phyloP scores from a whole-genome alignment of 2,113 vertebrate species.

The Elephantulus edwardii region DNA sequence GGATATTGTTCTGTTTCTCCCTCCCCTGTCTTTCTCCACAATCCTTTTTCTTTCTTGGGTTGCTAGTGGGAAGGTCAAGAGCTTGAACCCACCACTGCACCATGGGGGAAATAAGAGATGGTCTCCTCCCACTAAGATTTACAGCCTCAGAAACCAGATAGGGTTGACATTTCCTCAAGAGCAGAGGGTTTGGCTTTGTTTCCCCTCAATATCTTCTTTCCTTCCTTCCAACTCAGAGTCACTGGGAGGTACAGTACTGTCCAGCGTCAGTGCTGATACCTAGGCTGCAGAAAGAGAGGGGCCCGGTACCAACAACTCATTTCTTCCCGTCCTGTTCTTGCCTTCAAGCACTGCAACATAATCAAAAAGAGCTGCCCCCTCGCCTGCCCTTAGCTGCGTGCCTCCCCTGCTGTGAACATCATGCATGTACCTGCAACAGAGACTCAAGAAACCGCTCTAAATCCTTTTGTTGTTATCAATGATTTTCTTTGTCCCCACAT shows the following conservation, averaged over 20 bases:
- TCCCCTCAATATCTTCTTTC: not conserved
- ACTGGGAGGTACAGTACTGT: not conserved
- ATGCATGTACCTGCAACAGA: not conserved
- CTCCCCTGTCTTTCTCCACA: not conserved
- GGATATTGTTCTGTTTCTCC: not conserved
- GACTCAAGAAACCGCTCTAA: not conserved
- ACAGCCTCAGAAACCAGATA: no score
- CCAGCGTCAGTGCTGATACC: not conserved
- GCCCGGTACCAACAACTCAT: not conserved
- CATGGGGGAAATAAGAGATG: no score
- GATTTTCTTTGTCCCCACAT: no score
- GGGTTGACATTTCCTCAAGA: no score
- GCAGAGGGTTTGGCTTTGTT: no score
- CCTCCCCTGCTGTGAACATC: not conserved
- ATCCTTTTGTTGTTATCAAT: no score
- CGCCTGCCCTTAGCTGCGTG: not conserved
- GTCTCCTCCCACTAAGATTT: no score
- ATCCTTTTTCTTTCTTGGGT: not conserved
- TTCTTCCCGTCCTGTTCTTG: slow-evolving; percentile 1
- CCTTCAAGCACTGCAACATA: not conserved
- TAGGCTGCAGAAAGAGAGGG: not conserved
- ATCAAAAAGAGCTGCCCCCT: not conserved
- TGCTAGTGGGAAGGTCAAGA: no score
- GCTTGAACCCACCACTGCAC: no score
- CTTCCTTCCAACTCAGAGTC: not conserved